Conservation (phyloP, 1,140 invertebrate species). For the Amphibalanus amphitrite region DNA sequence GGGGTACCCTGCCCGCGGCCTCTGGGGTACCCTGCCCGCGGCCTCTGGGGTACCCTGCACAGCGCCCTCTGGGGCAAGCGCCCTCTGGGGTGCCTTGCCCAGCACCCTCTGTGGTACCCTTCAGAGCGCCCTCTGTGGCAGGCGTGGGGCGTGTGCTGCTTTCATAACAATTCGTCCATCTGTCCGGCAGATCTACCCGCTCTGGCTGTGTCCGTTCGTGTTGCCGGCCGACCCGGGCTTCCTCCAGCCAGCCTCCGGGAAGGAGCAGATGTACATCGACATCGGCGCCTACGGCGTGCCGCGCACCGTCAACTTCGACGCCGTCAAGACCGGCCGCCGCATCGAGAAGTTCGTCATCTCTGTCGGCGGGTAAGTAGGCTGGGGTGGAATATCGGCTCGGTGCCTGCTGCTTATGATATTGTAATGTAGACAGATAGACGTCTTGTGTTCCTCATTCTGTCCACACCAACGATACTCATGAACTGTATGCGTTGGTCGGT, state of each 20-base stretch:
- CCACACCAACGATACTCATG: too few species aligned
- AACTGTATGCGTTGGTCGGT: too few species aligned
- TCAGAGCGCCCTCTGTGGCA: too few species aligned
- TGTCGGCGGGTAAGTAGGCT: slow-evolving; percentile 38
- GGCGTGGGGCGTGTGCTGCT: neutral
- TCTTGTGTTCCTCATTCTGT: too few species aligned
- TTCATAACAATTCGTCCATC: neutral
- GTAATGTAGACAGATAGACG: too few species aligned
- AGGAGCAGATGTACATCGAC: slow-evolving; percentile 47
- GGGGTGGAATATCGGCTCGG: too few species aligned
- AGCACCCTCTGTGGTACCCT: too few species aligned
- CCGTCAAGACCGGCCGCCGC: slow-evolving; percentile 42
- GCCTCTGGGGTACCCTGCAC: too few species aligned
- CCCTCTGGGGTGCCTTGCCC: neutral
- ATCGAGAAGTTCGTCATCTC: slow-evolving; percentile 51
- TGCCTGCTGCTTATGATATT: too few species aligned
- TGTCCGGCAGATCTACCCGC: slow-evolving; percentile 46
- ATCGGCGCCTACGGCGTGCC: slow-evolving; percentile 52
- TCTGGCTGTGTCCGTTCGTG: slow-evolving; percentile 69
- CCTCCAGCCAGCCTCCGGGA: slow-evolving; percentile 34
- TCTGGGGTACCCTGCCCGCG: too few species aligned
- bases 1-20: too few species aligned
- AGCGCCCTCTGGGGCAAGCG: neutral
- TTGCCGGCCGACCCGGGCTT: slow-evolving; percentile 47
- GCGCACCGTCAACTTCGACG: slow-evolving; percentile 39